Conservation (phyloP, 1,140 invertebrate species). For the Bombyx mori region DNA sequence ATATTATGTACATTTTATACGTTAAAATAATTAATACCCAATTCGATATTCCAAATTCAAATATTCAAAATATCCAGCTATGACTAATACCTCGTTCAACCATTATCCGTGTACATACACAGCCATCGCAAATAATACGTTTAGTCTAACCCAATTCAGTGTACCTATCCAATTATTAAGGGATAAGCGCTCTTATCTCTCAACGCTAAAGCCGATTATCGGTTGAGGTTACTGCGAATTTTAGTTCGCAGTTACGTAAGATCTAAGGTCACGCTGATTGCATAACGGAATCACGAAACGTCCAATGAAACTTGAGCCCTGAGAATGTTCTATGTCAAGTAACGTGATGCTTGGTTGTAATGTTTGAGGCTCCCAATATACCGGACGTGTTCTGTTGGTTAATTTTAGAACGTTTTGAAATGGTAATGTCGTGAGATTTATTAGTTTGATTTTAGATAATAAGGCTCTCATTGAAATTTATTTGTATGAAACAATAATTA, state of each 20-base stretch:
- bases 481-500: constrained; percentile 3
- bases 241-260: constrained; percentile 21
- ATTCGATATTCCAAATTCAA: no score
- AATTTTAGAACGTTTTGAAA: constrained; percentile 35
- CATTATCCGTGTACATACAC: background rate
- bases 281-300: constrained; percentile 15
- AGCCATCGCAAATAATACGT: constrained; percentile 12
- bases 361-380: constrained; percentile 6
- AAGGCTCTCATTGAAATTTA: background rate
- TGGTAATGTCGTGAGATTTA: constrained; percentile 12
- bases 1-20: no score
- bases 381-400: constrained; percentile 21
- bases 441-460: constrained; percentile 3
- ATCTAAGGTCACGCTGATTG: constrained; percentile 23
- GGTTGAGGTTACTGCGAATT: constrained; percentile 2
- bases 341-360: constrained; percentile 3
- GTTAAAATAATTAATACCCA: no score
- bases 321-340: constrained; percentile 7
- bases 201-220: constrained; percentile 3
- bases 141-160: constrained; percentile 17
- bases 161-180: background rate
- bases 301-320: constrained; percentile 12
- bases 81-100: no score
- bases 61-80: no score
- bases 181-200: background rate